These are phyloP conservation scores for Sorex maritimensis DNA, from an alignment of 2,797 vertebrate genomes.

Conservation along the genomic window DNA sequence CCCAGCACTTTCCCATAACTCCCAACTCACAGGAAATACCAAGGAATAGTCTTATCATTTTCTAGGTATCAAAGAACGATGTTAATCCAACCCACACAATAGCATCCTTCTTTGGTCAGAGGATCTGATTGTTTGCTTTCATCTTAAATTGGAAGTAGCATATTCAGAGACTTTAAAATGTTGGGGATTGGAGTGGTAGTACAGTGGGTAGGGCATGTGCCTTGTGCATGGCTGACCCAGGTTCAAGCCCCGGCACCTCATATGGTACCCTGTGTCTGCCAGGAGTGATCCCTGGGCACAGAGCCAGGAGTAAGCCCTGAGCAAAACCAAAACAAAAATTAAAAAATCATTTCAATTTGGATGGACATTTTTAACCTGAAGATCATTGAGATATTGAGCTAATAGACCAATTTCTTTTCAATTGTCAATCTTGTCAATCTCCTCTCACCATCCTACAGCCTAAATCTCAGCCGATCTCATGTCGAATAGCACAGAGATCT, in stretches of 20 bases:
- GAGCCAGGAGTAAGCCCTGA: too few species aligned
- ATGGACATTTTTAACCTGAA: too few species aligned
- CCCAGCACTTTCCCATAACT: conserved; percentile 42
- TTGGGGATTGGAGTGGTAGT: too few species aligned
- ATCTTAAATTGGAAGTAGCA: conserved; percentile 17
- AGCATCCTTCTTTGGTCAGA: conserved; percentile 17
- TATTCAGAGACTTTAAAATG: conserved; percentile 55
- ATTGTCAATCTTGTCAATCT: neutral
- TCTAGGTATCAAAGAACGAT: neutral
- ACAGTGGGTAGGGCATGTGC: too few species aligned
- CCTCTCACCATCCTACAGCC: neutral
- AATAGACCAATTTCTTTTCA: neutral
- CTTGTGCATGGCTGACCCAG: too few species aligned
- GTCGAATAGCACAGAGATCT: neutral
- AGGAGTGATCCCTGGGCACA: too few species aligned
- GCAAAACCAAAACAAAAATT: too few species aligned
- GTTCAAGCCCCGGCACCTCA: too few species aligned
- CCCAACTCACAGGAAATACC: conserved; percentile 23
- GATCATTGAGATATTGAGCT: neutral
- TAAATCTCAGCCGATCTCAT: neutral
- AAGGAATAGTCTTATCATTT: conserved; percentile 15
- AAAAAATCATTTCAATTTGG: too few species aligned
- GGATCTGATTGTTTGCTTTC: conserved; percentile 9
- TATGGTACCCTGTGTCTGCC: too few species aligned
- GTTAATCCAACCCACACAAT: neutral